Evolutionary conservation across 2,888 invertebrate species (phyloP).

Genomic region (Drosophila putrida): DNA sequence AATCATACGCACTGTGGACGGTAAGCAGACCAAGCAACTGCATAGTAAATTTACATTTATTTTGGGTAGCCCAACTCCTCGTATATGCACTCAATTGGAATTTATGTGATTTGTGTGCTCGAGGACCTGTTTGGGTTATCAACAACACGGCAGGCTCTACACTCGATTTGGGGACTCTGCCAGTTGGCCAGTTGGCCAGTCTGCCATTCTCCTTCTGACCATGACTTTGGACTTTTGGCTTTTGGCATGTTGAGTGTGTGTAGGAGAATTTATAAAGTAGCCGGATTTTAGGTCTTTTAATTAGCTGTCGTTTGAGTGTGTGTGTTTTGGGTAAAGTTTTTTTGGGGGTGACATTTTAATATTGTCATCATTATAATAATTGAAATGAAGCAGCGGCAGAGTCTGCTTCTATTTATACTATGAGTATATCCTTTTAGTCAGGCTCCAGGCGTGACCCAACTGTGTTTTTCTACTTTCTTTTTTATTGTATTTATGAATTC

Average conservation of each 20-base stretch:
- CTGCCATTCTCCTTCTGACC: conserved; percentile 33
- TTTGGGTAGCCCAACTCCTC: conserved; percentile 57
- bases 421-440: conserved; percentile 41
- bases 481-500: conserved; percentile 55
- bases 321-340: conserved; percentile 33
- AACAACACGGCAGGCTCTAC: conserved; percentile 72
- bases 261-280: conserved; percentile 21
- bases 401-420: conserved; percentile 9
- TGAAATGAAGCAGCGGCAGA: conserved; percentile 66
- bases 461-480: conserved; percentile 20
- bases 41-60: conserved; percentile 77
- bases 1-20: conserved; percentile 72
- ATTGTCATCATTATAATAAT: conserved; percentile 78
- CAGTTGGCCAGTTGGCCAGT: background rate
- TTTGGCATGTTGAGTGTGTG: conserved; percentile 12
- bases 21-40: conserved; percentile 15
- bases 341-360: conserved; percentile 42
- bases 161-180: conserved; percentile 10
- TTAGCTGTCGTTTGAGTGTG: conserved; percentile 54
- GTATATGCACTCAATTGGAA: conserved; percentile 81
- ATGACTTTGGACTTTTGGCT: conserved; percentile 74
- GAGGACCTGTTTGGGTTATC: conserved; percentile 79
- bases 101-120: conserved; percentile 81
- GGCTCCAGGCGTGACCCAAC: conserved; percentile 60
- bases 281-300: conserved; percentile 67